Conservation (phyloP, 2,113 vertebrate genomes). For the Corydoras sp. region DNA sequence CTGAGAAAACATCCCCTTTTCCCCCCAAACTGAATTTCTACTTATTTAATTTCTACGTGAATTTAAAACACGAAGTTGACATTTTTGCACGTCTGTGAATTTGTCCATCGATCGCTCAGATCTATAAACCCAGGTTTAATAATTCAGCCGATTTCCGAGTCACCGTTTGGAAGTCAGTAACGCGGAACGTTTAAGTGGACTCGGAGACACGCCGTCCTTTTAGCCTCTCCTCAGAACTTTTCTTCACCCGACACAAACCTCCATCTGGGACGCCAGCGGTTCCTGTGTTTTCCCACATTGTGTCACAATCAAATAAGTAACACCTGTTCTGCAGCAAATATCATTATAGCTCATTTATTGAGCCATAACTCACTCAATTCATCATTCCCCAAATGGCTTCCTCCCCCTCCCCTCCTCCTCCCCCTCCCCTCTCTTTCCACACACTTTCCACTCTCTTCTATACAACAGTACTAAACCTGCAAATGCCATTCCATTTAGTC, state of each 20-base stretch:
- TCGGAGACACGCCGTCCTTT: too few species aligned
- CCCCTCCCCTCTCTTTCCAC: background rate
- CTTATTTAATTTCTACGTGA: too few species aligned
- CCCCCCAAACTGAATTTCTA: too few species aligned
- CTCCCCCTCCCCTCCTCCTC: background rate
- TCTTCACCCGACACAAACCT: conserved; percentile 43
- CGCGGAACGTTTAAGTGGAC: too few species aligned
- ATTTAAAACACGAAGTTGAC: too few species aligned
- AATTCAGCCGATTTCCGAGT: background rate
- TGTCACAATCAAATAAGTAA: conserved; percentile 57
- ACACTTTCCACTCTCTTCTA: background rate
- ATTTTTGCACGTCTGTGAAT: too few species aligned
- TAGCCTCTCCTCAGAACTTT: conserved; percentile 28
- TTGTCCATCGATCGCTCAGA: too few species aligned
- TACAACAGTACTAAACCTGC: background rate
- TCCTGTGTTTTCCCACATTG: conserved; percentile 58
- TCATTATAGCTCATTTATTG: conserved; percentile 64
- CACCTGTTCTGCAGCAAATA: conserved; percentile 61
- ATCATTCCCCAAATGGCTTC: conserved; percentile 51
- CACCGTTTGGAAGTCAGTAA: background rate
- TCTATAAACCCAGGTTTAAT: too few species aligned
- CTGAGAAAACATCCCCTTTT: too few species aligned
- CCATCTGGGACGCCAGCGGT: conserved; percentile 14
- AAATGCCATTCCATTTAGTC: conserved; percentile 5
- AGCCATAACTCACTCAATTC: conserved; percentile 62